Evolutionary conservation across 1,140 invertebrate genomes (phyloP).

Genomic region (Tribolium madens): DNA sequence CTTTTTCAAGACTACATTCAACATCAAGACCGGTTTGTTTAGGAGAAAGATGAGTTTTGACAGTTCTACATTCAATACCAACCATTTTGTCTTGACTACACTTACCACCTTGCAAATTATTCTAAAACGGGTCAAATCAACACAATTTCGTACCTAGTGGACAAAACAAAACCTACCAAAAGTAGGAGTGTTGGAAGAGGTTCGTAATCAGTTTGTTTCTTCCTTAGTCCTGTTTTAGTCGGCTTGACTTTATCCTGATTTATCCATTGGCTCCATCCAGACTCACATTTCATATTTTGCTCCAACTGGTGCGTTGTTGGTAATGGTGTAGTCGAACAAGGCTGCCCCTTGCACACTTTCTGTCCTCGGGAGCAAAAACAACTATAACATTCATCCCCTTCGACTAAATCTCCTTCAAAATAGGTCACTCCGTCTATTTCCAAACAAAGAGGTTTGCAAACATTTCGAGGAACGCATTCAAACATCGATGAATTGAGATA

Average conservation of each 20-base stretch:
- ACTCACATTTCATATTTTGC: slow-evolving; percentile 68
- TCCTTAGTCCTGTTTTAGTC: slow-evolving; percentile 58
- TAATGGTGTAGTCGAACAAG: slow-evolving; percentile 67
- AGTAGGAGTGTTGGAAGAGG: slow-evolving; percentile 70
- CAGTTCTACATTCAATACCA: slow-evolving; percentile 80
- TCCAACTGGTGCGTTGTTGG: slow-evolving; percentile 63
- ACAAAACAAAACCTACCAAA: slow-evolving; percentile 62
- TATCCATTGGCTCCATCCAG: slow-evolving; percentile 83
- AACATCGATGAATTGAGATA: slow-evolving; percentile 76
- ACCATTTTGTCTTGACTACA: slow-evolving; percentile 74
- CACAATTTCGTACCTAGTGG: too few species aligned
- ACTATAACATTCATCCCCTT: slow-evolving; percentile 80
- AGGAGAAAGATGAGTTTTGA: slow-evolving; percentile 70
- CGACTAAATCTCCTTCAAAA: slow-evolving; percentile 83
- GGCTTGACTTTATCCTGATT: slow-evolving; percentile 70
- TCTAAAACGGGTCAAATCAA: slow-evolving; percentile 50
- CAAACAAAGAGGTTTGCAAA: slow-evolving; percentile 79
- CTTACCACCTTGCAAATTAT: slow-evolving; percentile 65
- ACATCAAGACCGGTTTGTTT: slow-evolving; percentile 80
- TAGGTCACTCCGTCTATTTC: slow-evolving; percentile 75
- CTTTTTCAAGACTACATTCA: slow-evolving; percentile 78
- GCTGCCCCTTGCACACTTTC: slow-evolving; percentile 77
- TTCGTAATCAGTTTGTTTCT: slow-evolving; percentile 71
- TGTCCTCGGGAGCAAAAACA: slow-evolving; percentile 80
- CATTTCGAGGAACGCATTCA: slow-evolving; percentile 79